Percentiles rank a stretch among this genome's conserved stretches.
Conservation (phyloP, 2,797 vertebrate genomes). For the Sebastes taczanowskii region DNA sequence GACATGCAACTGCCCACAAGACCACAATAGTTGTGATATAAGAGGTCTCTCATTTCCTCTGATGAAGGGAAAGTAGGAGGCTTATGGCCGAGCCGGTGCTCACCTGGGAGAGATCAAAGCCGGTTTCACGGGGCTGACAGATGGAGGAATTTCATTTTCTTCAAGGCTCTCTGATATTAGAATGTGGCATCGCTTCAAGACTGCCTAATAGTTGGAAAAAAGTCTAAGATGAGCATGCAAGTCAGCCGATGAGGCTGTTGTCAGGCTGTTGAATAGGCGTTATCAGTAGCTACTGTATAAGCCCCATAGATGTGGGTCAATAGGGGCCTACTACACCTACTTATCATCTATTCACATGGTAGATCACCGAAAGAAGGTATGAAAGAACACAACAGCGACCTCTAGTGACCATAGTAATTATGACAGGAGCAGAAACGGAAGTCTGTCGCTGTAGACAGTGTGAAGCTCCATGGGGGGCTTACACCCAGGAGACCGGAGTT, state of each 20-base stretch:
- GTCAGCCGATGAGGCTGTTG: not conserved
- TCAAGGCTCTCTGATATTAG: constrained; percentile 21
- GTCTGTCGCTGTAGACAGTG: too few relatives aligned
- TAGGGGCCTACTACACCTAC: too few relatives aligned
- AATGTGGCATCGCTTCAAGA: constrained; percentile 21
- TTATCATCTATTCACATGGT: too few relatives aligned
- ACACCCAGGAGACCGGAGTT: too few relatives aligned
- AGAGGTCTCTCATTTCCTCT: constrained; percentile 35
- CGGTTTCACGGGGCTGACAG: constrained; percentile 21
- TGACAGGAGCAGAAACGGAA: too few relatives aligned
- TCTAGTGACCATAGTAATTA: too few relatives aligned
- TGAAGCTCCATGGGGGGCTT: too few relatives aligned
- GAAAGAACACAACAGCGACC: too few relatives aligned
- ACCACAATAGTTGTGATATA: constrained; percentile 6
- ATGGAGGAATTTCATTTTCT: constrained; percentile 43
- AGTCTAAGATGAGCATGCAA: constrained; percentile 8
- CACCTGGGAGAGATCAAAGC: constrained; percentile 59
- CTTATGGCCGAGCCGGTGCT: constrained; percentile 23
- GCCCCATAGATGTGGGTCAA: too few relatives aligned
- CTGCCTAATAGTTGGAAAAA: constrained; percentile 3
- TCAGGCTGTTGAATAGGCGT: too few relatives aligned
- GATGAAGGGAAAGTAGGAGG: constrained; percentile 30
- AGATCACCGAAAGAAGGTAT: too few relatives aligned
- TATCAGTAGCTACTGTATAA: too few relatives aligned
- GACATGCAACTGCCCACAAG: not conserved